Evolutionary conservation across 2,797 vertebrate genomes (phyloP).

Genomic region (Chelon auratus): DNA sequence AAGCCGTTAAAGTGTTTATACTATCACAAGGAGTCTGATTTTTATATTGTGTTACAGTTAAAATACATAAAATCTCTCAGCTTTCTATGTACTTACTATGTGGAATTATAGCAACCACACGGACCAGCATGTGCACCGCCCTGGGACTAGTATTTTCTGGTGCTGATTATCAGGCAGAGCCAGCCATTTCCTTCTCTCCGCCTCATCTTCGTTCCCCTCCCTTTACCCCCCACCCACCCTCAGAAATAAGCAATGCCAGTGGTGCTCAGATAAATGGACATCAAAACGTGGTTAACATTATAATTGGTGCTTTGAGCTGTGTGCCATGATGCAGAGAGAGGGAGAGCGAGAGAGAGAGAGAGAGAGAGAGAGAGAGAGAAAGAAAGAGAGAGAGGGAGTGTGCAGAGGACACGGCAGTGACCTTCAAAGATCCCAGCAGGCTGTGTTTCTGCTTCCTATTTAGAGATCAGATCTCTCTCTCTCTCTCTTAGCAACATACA

Average conservation of each 20-base stretch:
- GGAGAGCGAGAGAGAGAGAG: constrained; percentile 21
- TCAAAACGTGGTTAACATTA: constrained; percentile 72
- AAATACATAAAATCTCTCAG: constrained; percentile 20
- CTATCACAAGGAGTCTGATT: not conserved
- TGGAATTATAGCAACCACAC: constrained; percentile 23
- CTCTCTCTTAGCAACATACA: constrained; percentile 26
- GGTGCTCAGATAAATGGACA: constrained; percentile 61
- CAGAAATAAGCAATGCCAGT: constrained; percentile 48
- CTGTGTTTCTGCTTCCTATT: constrained; percentile 60
- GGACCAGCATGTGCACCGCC: constrained; percentile 15
- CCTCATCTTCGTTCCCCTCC: constrained; percentile 35
- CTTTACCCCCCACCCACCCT: constrained; percentile 29
- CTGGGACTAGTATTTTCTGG: constrained; percentile 43
- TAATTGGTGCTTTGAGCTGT: constrained; percentile 79
- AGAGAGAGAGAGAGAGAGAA: constrained; percentile 21
- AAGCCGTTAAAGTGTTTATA: constrained; percentile 1
- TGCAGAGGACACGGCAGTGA: constrained; percentile 65
- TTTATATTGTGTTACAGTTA: constrained; percentile 3
- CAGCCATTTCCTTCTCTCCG: constrained; percentile 41
- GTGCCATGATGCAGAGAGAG: constrained; percentile 55
- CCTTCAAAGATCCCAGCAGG: constrained; percentile 81
- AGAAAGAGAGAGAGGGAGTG: constrained; percentile 27
- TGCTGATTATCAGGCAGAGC: constrained; percentile 57
- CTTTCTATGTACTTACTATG: not conserved
- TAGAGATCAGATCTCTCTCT: constrained; percentile 33